Percentiles rank a stretch among this genome's conserved stretches.
Evolutionary conservation across 2,113 vertebrate genomes (phyloP).

Genomic region (Misgurnus anguillicaudatus): DNA sequence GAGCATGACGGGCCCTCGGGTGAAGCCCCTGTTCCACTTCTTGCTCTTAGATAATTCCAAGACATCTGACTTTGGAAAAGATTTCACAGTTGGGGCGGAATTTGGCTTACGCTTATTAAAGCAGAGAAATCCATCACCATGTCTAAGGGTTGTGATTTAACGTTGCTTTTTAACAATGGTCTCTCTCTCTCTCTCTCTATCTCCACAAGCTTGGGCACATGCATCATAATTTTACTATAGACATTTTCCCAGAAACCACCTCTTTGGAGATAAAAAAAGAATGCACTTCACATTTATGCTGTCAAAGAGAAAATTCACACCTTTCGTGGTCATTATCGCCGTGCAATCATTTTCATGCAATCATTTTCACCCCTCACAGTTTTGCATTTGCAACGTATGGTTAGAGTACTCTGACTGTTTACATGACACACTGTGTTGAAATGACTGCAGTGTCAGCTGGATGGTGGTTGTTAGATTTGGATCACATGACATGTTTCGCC

Average conservation of each 20-base stretch:
- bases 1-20: constrained; percentile 34
- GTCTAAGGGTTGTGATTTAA: background rate
- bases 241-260: background rate
- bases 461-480: constrained; percentile 47
- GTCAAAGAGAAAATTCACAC: background rate
- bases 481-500: constrained; percentile 54
- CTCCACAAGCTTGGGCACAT: background rate
- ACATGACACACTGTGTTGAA: background rate
- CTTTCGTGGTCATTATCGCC: constrained; percentile 13
- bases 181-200: background rate
- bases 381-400: constrained; percentile 13
- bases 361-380: constrained; percentile 5
- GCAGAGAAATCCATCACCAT: background rate
- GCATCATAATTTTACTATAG: background rate
- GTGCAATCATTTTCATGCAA: background rate
- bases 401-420: constrained; percentile 21
- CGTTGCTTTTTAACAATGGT: background rate
- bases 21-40: constrained; percentile 37
- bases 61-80: constrained; percentile 28
- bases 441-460: constrained; percentile 24
- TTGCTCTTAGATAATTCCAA: constrained; percentile 29
- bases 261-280: background rate
- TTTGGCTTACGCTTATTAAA: constrained; percentile 26
- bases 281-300: background rate
- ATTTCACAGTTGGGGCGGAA: constrained; percentile 32